Evolutionary conservation across 2,888 invertebrate genomes (phyloP).

Genomic region (Hydraecia micacea): DNA sequence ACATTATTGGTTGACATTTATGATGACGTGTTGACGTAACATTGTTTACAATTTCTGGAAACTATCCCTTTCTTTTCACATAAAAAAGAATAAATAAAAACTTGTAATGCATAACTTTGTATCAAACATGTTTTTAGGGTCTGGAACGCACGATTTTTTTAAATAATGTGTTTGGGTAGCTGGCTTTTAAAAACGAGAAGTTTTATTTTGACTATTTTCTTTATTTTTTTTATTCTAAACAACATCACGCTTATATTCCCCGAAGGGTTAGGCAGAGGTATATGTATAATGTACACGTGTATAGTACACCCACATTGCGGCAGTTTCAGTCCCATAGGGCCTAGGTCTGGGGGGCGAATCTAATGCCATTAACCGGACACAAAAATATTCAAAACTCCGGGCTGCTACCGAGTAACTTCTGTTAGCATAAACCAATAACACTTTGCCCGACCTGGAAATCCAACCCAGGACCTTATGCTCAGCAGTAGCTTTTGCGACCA

Average conservation of each 20-base stretch:
- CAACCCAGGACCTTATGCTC: background rate
- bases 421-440: background rate
- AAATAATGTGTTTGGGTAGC: background rate
- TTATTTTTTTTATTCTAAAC: too few species aligned
- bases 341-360: background rate
- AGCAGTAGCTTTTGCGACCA: background rate
- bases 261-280: background rate
- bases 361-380: background rate
- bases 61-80: background rate
- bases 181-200: background rate
- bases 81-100: background rate
- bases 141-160: conserved; percentile 4
- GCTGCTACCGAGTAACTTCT: background rate
- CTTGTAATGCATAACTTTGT: background rate
- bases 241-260: background rate
- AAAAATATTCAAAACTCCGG: background rate
- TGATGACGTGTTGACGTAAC: background rate
- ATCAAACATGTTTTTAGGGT: background rate
- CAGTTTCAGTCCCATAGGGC: background rate
- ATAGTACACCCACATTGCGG: background rate
- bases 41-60: background rate
- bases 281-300: background rate
- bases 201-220: conserved; percentile 2
- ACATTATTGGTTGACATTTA: background rate
- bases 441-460: too few species aligned